These are phyloP conservation scores for Scolanthus callimorphus DNA, from an alignment of 92 coral and sea anemone genomes.

Conservation along the genomic window DNA sequence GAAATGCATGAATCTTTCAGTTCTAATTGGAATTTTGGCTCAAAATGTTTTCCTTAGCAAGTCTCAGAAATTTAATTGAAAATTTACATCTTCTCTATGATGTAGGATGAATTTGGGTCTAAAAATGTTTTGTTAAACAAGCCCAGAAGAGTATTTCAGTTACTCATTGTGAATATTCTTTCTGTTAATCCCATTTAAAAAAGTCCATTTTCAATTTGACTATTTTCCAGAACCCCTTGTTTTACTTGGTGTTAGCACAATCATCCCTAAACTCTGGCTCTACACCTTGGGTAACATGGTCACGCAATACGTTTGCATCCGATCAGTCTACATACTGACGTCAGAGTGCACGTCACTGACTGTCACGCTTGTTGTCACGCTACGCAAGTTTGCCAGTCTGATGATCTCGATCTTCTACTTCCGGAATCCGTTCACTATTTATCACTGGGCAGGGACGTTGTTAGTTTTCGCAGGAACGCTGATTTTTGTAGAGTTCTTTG, in stretches of 20 bases:
- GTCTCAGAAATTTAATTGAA: too few relatives aligned
- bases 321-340: conserved; percentile 87
- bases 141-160: too few relatives aligned
- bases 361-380: conserved; percentile 91
- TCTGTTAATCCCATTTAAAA: too few relatives aligned
- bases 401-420: conserved; percentile 83
- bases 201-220: background rate
- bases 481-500: conserved; percentile 78
- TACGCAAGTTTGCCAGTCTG: conserved; percentile 91
- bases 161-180: too few relatives aligned
- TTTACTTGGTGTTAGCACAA: conserved; percentile 34
- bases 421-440: conserved; percentile 78
- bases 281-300: conserved; percentile 80
- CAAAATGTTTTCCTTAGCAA: too few relatives aligned
- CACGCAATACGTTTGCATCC: conserved; percentile 90
- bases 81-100: too few relatives aligned
- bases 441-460: conserved; percentile 87
- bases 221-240: conserved; percentile 68
- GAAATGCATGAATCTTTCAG: too few relatives aligned
- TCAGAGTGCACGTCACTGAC: conserved; percentile 93
- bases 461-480: conserved; percentile 86
- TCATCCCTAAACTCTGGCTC: conserved; percentile 87
- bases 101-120: too few relatives aligned
- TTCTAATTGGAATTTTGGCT: too few relatives aligned
- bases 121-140: too few relatives aligned